A percentile compares a stretch with the other conserved stretches of the same genome.
Conservation (phyloP, 2,888 invertebrate genomes). For the Noctua comes region DNA sequence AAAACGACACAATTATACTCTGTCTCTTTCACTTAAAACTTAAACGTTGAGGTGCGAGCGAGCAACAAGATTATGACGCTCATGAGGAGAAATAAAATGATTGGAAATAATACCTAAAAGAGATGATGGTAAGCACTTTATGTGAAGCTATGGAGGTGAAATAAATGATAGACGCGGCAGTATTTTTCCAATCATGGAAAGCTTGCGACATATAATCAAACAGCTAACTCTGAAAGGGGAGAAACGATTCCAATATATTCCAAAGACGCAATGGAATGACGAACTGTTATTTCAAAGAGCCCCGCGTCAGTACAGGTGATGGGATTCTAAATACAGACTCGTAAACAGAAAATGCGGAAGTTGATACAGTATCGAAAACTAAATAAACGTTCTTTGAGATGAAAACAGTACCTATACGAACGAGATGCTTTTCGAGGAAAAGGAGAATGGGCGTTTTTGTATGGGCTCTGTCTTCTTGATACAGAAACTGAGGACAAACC, state of each 20-base stretch:
- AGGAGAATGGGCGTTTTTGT: not conserved
- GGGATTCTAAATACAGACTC: slow-evolving; percentile 24
- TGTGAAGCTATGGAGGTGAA: not conserved
- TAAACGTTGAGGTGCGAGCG: slow-evolving; percentile 16
- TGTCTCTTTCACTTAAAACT: slow-evolving; percentile 3
- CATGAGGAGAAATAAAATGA: not conserved
- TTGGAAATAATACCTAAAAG: not conserved
- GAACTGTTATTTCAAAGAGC: slow-evolving; percentile 27
- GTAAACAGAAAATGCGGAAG: slow-evolving; percentile 16
- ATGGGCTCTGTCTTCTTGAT: not conserved
- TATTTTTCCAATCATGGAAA: not conserved
- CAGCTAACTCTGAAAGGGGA: slow-evolving; percentile 17
- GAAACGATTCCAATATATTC: slow-evolving; percentile 21
- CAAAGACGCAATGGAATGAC: slow-evolving; percentile 1
- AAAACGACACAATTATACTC: slow-evolving; percentile 11
- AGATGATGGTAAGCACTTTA: not conserved
- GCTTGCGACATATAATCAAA: slow-evolving; percentile 8
- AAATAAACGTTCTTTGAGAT: slow-evolving; percentile 10
- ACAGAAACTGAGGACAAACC: not conserved
- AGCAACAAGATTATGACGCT: slow-evolving; percentile 20
- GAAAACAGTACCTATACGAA: not conserved
- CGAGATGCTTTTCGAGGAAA: slow-evolving; percentile 6
- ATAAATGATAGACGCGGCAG: not conserved
- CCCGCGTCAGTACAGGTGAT: slow-evolving; percentile 1
- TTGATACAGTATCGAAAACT: slow-evolving; percentile 9